phyloP scores from a whole-genome alignment of 2,113 vertebrate genomes.

The Megaceryle torquata region DNA sequence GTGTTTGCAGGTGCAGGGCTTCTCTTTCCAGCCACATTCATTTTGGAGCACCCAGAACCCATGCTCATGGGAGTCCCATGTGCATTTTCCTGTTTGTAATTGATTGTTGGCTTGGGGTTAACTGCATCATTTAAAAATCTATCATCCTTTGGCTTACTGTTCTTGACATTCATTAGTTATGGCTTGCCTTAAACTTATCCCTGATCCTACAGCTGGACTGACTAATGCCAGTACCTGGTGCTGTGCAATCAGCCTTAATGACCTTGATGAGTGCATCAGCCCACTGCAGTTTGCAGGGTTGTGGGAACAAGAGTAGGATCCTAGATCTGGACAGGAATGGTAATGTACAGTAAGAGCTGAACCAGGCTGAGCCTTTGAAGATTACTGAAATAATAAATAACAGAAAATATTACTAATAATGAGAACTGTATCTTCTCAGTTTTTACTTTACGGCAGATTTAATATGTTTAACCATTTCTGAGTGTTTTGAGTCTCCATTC shows the following conservation, averaged over 20 bases:
- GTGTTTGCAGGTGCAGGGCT: neutral
- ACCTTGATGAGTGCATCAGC: neutral
- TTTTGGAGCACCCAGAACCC: neutral
- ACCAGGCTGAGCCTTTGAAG: neutral
- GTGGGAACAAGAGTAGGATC: neutral
- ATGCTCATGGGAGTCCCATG: accelerated
- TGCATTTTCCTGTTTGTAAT: neutral
- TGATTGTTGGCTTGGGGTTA: constrained; percentile 17
- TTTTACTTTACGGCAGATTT: neutral
- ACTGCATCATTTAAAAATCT: constrained; percentile 28
- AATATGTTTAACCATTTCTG: neutral
- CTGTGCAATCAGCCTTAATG: neutral
- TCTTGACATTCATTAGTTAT: neutral
- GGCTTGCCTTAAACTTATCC: neutral
- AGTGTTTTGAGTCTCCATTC: neutral
- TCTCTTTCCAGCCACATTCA: neutral
- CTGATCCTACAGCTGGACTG: neutral
- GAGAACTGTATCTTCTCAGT: neutral
- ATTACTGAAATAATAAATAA: neutral
- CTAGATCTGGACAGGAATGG: accelerated
- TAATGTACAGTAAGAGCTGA: neutral
- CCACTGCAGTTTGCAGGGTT: neutral
- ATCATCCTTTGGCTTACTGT: neutral
- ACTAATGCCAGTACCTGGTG: neutral
- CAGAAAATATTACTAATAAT: neutral